phyloP scores from a whole-genome alignment of 1,140 invertebrate genomes.

The Leptonema lineaticorne region DNA sequence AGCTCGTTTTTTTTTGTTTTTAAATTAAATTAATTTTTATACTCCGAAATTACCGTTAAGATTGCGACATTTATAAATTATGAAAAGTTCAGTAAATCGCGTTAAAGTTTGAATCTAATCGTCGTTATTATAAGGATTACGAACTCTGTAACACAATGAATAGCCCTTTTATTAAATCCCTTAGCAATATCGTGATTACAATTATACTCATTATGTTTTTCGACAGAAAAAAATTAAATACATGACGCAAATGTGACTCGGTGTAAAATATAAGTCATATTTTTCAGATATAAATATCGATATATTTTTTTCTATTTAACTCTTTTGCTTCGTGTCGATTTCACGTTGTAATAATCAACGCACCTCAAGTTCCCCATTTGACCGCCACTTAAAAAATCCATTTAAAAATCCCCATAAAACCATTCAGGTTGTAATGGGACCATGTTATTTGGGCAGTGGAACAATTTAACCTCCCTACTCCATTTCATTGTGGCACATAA shows the following conservation, averaged over 20 bases:
- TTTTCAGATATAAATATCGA: not conserved
- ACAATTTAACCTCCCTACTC: constrained; percentile 28
- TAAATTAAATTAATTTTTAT: too few relatives aligned
- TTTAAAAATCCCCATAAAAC: constrained; percentile 33
- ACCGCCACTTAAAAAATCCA: constrained; percentile 30
- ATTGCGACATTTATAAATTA: too few relatives aligned
- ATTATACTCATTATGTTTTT: not conserved
- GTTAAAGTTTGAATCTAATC: too few relatives aligned
- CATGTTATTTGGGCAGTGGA: constrained; percentile 33
- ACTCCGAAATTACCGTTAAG: too few relatives aligned
- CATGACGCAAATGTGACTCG: not conserved
- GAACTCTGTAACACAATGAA: not conserved
- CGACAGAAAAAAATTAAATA: not conserved
- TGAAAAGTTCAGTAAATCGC: too few relatives aligned
- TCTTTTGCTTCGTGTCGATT: constrained; percentile 25
- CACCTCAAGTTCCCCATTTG: not conserved
- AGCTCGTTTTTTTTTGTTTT: too few relatives aligned
- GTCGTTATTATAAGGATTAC: not conserved
- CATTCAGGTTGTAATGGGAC: constrained; percentile 28
- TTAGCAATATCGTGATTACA: not conserved
- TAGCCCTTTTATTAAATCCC: constrained; percentile 3
- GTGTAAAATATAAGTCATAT: not conserved
- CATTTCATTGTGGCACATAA: constrained; percentile 29
- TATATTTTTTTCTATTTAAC: constrained; percentile 12
- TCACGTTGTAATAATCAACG: constrained; percentile 19